Evolutionary conservation across 2,888 invertebrate genomes (phyloP), one percentile per base, ranked within the genome.

Genomic region (Epistrophe grossulariae): DNA sequence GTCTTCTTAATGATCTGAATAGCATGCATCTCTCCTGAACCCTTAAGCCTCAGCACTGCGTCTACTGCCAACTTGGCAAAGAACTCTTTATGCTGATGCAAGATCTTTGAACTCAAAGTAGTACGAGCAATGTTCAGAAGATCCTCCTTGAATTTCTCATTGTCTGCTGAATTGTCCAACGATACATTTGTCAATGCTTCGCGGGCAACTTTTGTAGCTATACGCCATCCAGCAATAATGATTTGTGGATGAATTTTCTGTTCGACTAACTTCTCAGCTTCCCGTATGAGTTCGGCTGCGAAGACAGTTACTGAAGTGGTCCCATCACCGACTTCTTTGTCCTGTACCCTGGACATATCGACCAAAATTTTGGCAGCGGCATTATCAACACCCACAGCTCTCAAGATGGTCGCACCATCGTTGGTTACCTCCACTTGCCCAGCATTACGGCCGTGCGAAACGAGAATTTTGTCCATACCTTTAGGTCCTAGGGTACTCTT

Each of bases 271-370:
- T 97, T 96, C 92, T 99, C 99, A 17, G 99, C 99, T 94, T 99
- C 99, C 90, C 97, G 96, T 24, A 99, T 94, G 70, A 99, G 93
- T 93, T 99, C 99, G 71, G 99, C 96, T 89, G 99, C 99, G 94
- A 91, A 81, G 91, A 94, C 99, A 73, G 99, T 98, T 0, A 99
- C 99, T 0, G 99, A 99, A 52, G 99, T 99, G n/a, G 99, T 99
- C 15, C 99, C 99, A 95, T 99, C 99, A 59, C 99, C 99, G 81
- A 99, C 99, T 94, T 99, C 99, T 92, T 98, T 98, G 94, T 99
- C 99, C 92, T 99, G 99, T 4, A 98, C 98, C 93, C 97, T 97
- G 15, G 99, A 97, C 96, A 99, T 99, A 89, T 99, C 98, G n/a
- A 99, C 99, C 68, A 99, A 94, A 90, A 99, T 98, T 94, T 99